phyloP scores from a whole-genome alignment of 1,140 invertebrate genomes.

The Drosophila triauraria region DNA sequence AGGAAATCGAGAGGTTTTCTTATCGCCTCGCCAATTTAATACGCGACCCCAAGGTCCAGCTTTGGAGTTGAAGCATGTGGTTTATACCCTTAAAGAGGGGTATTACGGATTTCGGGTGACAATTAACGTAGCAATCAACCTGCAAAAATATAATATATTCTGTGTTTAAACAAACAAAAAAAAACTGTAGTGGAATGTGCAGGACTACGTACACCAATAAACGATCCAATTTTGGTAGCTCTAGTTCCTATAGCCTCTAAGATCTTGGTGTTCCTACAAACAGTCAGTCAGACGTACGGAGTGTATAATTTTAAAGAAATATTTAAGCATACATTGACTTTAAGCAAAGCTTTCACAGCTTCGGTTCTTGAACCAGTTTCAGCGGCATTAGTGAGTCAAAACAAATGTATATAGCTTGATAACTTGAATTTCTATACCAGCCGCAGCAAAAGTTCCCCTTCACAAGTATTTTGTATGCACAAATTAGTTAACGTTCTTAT shows the following conservation, averaged over 20 bases:
- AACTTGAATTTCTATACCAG: conserved; percentile 4
- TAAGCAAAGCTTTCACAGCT: not conserved
- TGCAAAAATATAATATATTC: not conserved
- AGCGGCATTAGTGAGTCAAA: conserved; percentile 8
- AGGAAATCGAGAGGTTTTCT: conserved; percentile 19
- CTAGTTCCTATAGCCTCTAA: not conserved
- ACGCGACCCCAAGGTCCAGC: conserved; percentile 41
- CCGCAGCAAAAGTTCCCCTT: no score
- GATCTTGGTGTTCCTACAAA: not conserved
- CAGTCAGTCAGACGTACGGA: no score
- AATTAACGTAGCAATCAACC: not conserved
- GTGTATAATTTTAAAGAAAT: not conserved
- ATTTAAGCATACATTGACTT: not conserved
- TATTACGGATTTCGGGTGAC: not conserved
- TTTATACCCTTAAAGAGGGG: not conserved
- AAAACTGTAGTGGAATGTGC: not conserved
- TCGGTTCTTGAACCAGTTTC: conserved; percentile 3
- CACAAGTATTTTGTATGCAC: not conserved
- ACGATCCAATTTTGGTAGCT: not conserved
- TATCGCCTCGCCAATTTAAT: conserved; percentile 21
- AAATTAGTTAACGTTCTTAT: not conserved
- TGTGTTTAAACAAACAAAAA: not conserved
- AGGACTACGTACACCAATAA: no score
- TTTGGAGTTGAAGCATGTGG: not conserved
- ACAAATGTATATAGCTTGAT: no score